Conservation (phyloP, 2,113 vertebrate genomes). For the Crotalus helleri region DNA sequence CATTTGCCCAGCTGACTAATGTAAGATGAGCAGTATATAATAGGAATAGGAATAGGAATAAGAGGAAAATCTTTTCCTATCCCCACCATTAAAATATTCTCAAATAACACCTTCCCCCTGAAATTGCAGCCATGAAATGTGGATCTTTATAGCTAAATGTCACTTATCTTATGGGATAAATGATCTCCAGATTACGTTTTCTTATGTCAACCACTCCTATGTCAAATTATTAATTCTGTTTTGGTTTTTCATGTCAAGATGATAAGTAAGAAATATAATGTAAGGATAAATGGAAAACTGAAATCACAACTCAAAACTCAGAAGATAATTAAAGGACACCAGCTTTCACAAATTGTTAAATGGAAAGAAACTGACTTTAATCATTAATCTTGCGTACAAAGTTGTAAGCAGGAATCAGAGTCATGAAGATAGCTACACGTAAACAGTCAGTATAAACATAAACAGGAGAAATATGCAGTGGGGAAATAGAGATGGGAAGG, state of each 20-base stretch:
- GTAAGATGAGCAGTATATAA: not conserved
- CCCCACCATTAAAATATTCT: not conserved
- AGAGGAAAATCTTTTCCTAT: not conserved
- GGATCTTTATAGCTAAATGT: not conserved
- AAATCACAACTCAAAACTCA: not conserved
- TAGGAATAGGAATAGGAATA: no score
- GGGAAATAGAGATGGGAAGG: not conserved
- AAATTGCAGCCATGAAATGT: not conserved
- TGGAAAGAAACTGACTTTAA: not conserved
- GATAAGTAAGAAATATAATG: not conserved
- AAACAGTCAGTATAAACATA: not conserved
- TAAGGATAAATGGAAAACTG: not conserved
- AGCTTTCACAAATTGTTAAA: not conserved
- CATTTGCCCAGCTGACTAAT: not conserved
- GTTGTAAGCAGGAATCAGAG: slow-evolving; percentile 20
- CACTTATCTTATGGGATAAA: not conserved
- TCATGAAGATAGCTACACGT: not conserved
- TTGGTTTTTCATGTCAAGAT: not conserved
- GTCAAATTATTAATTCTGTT: not conserved
- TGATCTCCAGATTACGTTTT: not conserved
- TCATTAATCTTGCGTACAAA: not conserved
- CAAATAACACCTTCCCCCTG: not conserved
- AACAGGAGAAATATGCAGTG: not conserved
- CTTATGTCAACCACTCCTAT: no score
- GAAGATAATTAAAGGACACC: slow-evolving; percentile 4